These are phyloP conservation scores for Apamea anceps DNA, from an alignment of 2,888 invertebrate genomes.

Conservation along the genomic window DNA sequence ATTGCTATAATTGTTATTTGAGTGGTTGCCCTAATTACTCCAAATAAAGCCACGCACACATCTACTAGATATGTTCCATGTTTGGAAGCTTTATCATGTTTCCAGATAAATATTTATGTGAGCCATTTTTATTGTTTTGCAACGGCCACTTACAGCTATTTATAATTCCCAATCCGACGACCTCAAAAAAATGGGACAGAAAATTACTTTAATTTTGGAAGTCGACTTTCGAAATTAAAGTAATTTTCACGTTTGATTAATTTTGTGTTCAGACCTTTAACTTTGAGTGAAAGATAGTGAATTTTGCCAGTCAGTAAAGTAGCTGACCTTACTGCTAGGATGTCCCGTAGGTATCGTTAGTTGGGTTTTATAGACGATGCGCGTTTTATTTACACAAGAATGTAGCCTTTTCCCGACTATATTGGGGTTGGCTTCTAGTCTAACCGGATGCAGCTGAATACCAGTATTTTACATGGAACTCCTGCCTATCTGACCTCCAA, in stretches of 20 bases:
- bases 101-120: constrained; percentile 3
- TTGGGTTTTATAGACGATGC: not conserved
- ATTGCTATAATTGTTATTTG: constrained; percentile 15
- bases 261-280: not conserved
- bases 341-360: not conserved
- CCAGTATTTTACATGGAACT: too few species aligned
- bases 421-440: too few species aligned
- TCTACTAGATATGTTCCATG: not conserved
- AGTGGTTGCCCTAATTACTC: constrained; percentile 16
- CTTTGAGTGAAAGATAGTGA: not conserved
- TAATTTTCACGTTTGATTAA: not conserved
- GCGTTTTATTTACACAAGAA: not conserved
- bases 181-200: too few species aligned
- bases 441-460: too few species aligned
- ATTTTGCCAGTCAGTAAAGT: not conserved
- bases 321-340: not conserved
- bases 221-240: too few species aligned
- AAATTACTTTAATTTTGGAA: too few species aligned
- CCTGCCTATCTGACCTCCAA: too few species aligned
- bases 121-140: too few species aligned
- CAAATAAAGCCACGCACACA: constrained; percentile 15
- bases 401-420: too few species aligned
- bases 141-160: too few species aligned
- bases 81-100: constrained; percentile 28
- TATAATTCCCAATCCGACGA: too few species aligned